Conservation (phyloP, 2,113 vertebrate genomes). For the Pimephales promelas region DNA sequence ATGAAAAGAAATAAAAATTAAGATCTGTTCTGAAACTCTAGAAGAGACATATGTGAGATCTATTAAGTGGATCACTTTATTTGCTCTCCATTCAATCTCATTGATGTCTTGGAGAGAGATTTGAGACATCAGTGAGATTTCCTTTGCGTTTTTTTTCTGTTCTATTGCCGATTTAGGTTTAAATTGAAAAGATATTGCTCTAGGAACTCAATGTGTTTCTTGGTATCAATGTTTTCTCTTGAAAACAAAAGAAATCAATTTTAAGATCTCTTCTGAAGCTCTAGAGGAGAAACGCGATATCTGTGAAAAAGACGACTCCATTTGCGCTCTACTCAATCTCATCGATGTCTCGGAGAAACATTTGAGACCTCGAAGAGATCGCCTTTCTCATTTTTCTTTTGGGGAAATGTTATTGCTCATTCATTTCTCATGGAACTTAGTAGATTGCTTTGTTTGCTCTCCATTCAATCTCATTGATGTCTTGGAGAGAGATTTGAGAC, state of each 20-base stretch:
- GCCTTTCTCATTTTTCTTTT: too few species aligned
- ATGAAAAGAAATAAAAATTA: too few species aligned
- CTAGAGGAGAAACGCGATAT: too few species aligned
- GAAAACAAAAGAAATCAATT: too few species aligned
- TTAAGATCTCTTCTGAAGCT: too few species aligned
- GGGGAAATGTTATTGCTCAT: too few species aligned
- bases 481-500: slow-evolving; percentile 2
- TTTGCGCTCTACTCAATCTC: not conserved
- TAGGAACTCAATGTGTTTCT: too few species aligned
- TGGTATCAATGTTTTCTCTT: too few species aligned
- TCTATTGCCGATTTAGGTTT: too few species aligned
- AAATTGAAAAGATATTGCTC: too few species aligned
- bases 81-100: not conserved
- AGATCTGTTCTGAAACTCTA: not conserved
- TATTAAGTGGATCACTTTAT: not conserved
- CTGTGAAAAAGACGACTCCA: too few species aligned
- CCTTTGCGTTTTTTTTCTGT: not conserved
- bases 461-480: not conserved
- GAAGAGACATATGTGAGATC: not conserved
- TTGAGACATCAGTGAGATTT: not conserved
- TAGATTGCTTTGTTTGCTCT: not conserved
- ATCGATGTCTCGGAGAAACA: not conserved
- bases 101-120: not conserved
- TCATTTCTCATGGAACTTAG: too few species aligned
- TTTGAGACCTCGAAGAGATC: not conserved